Conservation (phyloP, 2,797 vertebrate genomes). For the Poeciliopsis gracilis region DNA sequence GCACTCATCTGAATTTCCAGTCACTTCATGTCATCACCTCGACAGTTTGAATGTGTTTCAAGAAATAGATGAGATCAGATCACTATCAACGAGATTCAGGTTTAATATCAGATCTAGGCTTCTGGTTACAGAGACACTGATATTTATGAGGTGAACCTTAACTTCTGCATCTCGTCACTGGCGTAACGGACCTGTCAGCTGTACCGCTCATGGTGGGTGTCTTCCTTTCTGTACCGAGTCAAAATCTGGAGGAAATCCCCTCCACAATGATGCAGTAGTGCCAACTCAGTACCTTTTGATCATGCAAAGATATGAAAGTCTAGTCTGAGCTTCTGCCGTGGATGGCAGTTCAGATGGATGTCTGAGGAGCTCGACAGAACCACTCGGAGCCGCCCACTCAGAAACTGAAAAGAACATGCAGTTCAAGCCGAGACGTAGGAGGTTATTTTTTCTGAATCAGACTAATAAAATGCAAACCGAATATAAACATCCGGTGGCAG, state of each 20-base stretch:
- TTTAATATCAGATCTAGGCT: neutral
- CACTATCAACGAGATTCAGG: neutral
- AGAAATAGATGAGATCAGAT: conserved; percentile 19
- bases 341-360: conserved; percentile 34
- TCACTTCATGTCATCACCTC: conserved; percentile 64
- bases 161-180: neutral
- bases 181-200: neutral
- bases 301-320: conserved; percentile 5
- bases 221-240: neutral
- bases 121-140: conserved; percentile 47
- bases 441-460: conserved; percentile 13
- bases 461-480: neutral
- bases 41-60: conserved; percentile 31
- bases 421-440: conserved; percentile 23
- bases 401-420: conserved; percentile 29
- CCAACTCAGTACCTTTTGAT: neutral
- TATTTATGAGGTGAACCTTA: neutral
- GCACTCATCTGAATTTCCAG: conserved; percentile 57
- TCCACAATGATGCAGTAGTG: neutral
- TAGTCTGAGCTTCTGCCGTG: neutral
- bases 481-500: neutral
- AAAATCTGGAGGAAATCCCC: conserved; percentile 1
- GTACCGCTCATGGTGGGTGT: neutral
- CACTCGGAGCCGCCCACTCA: conserved; percentile 31
- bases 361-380: conserved; percentile 32